phyloP scores from a whole-genome alignment of 2,113 vertebrate genomes.

The Microcebus tavaratra region DNA sequence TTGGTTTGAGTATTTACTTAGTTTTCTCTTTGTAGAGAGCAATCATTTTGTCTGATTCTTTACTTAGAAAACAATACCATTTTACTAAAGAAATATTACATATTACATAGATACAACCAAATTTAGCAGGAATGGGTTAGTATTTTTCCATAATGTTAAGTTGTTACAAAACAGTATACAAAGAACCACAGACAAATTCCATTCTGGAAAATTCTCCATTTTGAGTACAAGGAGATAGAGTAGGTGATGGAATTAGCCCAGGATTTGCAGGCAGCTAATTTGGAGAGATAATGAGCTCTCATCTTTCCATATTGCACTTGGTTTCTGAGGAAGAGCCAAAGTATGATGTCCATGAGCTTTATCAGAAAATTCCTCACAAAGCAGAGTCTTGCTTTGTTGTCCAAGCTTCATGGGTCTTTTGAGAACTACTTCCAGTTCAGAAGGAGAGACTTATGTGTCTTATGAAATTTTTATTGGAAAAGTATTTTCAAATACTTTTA shows the following conservation, averaged over 20 bases:
- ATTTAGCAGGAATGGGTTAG: background rate
- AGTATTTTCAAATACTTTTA: background rate
- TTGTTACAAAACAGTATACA: background rate
- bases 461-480: background rate
- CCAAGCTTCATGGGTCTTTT: background rate
- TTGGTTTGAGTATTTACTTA: conserved; percentile 21
- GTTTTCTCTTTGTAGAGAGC: background rate
- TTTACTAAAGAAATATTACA: conserved; percentile 1
- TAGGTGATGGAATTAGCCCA: background rate
- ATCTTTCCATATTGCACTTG: background rate
- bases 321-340: background rate
- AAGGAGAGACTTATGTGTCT: background rate
- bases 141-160: background rate
- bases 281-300: background rate
- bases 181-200: background rate
- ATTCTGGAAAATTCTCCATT: background rate
- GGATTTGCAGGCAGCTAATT: background rate
- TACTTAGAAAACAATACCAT: background rate
- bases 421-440: background rate
- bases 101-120: background rate
- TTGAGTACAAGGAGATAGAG: background rate
- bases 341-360: background rate
- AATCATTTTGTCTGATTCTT: background rate
- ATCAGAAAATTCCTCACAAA: background rate
- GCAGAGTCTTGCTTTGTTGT: background rate